Conservation (phyloP, 2,888 invertebrate species). For the Rutpela maculata region DNA sequence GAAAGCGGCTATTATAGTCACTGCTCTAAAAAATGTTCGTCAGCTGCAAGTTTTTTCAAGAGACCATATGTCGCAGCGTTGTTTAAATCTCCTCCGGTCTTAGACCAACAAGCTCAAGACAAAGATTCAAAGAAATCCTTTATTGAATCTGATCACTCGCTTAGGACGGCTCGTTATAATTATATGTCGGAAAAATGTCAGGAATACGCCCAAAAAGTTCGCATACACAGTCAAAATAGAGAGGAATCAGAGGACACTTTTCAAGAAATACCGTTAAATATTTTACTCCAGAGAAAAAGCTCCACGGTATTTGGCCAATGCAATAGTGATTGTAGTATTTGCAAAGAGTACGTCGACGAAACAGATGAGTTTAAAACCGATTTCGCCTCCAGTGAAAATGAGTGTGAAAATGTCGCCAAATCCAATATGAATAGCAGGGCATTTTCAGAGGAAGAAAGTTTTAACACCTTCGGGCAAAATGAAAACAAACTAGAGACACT, state of each 20-base stretch:
- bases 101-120: neutral
- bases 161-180: conserved; percentile 28
- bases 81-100: conserved; percentile 50
- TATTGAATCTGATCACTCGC: neutral
- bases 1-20: conserved; percentile 63
- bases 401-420: neutral
- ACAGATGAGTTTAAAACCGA: neutral
- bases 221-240: conserved; percentile 42
- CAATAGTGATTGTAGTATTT: conserved; percentile 38
- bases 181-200: conserved; percentile 54
- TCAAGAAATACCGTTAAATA: conserved; percentile 54
- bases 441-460: neutral
- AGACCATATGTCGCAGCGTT: conserved; percentile 58
- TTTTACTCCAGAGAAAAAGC: conserved; percentile 48
- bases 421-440: neutral
- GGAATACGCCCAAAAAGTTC: conserved; percentile 53
- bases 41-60: conserved; percentile 58
- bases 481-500: conserved; percentile 12
- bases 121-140: conserved; percentile 11
- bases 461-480: neutral
- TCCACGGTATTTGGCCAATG: conserved; percentile 38
- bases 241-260: conserved; percentile 38
- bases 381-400: neutral
- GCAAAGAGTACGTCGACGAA: conserved; percentile 20
- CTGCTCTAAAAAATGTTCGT: conserved; percentile 52